phyloP scores from a whole-genome alignment of 2,888 invertebrate genomes.

The Bugula neritina region DNA sequence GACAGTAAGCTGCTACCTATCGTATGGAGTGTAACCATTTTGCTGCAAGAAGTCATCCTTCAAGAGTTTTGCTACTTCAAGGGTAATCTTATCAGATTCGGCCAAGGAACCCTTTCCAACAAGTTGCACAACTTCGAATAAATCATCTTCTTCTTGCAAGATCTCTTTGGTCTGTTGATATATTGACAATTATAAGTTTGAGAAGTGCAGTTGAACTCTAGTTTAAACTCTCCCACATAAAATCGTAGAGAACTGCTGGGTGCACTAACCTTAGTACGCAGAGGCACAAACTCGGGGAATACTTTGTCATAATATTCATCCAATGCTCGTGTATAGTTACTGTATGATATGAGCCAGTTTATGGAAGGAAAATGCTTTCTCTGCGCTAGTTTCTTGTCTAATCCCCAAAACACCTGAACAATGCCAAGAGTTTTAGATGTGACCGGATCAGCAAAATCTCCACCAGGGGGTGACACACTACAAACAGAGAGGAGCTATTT shows the following conservation, averaged over 20 bases:
- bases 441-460: conserved; percentile 99
- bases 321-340: conserved; percentile 95
- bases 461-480: conserved; percentile 93
- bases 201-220: too few relatives aligned
- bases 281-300: conserved; percentile 90
- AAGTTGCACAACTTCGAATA: conserved; percentile 98
- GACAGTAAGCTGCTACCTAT: conserved; percentile 50
- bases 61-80: conserved; percentile 94
- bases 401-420: conserved; percentile 98
- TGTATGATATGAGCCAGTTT: conserved; percentile 99
- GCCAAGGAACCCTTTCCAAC: conserved; percentile 98
- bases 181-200: too few relatives aligned
- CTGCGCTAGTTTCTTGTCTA: conserved; percentile 97
- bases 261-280: conserved; percentile 79
- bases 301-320: conserved; percentile 99
- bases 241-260: too few relatives aligned
- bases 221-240: too few relatives aligned
- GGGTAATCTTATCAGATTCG: conserved; percentile 96
- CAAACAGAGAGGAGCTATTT: conserved; percentile 31
- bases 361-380: conserved; percentile 99
- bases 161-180: conserved; percentile 69
- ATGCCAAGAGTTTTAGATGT: conserved; percentile 97
- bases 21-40: conserved; percentile 70
- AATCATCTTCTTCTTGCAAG: conserved; percentile 95
- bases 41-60: conserved; percentile 99